Evolutionary conservation across 1,140 invertebrate genomes (phyloP).

Genomic region (Drosophila equinoxialis): DNA sequence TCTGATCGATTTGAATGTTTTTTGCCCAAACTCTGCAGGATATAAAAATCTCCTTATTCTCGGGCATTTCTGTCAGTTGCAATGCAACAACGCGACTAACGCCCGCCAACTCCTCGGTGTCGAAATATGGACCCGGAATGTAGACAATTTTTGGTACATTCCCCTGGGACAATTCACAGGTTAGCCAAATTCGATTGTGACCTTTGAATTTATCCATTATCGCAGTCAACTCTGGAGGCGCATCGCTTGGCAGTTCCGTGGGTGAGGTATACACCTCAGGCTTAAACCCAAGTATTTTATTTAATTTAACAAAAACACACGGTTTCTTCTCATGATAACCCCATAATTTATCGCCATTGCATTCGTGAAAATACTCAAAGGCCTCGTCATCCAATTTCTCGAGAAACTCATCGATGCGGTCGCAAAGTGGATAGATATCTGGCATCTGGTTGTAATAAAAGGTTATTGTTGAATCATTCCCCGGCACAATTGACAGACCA

Average conservation of each 20-base stretch:
- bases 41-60: conserved; percentile 24
- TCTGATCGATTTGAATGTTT: conserved; percentile 40
- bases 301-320: conserved; percentile 53
- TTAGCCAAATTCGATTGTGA: conserved; percentile 46
- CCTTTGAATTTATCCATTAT: conserved; percentile 26
- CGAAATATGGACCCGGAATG: conserved; percentile 37
- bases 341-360: conserved; percentile 49
- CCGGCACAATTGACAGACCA: conserved; percentile 45
- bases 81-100: conserved; percentile 38
- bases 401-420: conserved; percentile 37
- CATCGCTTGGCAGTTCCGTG: conserved; percentile 24
- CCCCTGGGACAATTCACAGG: conserved; percentile 6
- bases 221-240: neutral
- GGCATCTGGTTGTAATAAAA: conserved; percentile 14
- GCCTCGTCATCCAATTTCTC: conserved; percentile 1
- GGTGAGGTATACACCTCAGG: conserved; percentile 39
- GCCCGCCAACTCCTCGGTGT: conserved; percentile 1
- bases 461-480: neutral
- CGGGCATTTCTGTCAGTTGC: conserved; percentile 28
- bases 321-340: conserved; percentile 37
- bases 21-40: conserved; percentile 52
- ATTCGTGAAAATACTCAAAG: conserved; percentile 20
- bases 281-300: conserved; percentile 36
- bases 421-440: conserved; percentile 27
- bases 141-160: neutral